Base-by-base conservation (phyloP, 37 sponge, comb jelly and placozoan species). In the Ianthella basta region DNA sequence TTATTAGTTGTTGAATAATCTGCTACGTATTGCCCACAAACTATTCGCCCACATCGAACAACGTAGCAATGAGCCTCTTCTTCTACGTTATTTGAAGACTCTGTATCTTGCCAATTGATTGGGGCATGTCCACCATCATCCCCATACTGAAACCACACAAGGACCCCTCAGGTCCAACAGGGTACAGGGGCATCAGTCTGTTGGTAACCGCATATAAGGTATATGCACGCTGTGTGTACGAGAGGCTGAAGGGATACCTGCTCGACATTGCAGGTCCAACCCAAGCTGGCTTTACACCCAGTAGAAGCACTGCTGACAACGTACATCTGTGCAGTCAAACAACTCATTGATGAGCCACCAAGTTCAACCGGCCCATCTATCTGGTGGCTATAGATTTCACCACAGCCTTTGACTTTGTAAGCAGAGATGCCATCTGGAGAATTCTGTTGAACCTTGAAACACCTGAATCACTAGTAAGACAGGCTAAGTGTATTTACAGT, bases 131-230 rank as follows among this genome's bases (percentile, higher is more conserved):
- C 5, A 61, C 10, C 64, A 29, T 61, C 64, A 61, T 61, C 29
- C 64, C 64, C 64, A 61, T 61, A 61, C 13, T 61, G 64, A 61
- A 61, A 12, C 64, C 64, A 61, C 50, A 44, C 64, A 61, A 61
- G 64, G 14, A 61, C 12, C 24, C 64, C 10, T 61, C 64, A 61
- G 64, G 64, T 61, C 64, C 64, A 61, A 61, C 64, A 61, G 64
- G 64, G 10, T 61, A 61, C 64, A 61, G 64, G 10, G 24, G 64
- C 10, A 61, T 61, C 64, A 61, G 64, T 12, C 64, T 61, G 64
- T 27, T 61, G 4, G 64, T 61, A 12, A 61, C 64, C 5, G 64
- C 64, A 61, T 61, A 61, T 61, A 61, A 61, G 64, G 10, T 61
- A 61, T 44, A 44, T 44, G 64, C 64, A 13, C 13, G 64, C 10